Base-by-base conservation (phyloP, 1,140 invertebrate genomes). In the Drosophila quadrilineata region DNA sequence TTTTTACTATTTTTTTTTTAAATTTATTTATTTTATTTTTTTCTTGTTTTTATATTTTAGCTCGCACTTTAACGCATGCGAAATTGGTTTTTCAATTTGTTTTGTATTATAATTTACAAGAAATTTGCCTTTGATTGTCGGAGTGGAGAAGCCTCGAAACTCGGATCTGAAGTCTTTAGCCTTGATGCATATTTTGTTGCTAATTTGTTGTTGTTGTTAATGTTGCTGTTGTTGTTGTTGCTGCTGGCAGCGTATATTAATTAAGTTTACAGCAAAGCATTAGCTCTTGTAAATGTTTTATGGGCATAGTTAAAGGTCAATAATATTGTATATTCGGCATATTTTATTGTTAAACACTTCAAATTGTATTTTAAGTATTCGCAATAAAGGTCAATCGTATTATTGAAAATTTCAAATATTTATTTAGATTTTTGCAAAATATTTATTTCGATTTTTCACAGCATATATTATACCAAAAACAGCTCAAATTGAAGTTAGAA, bases 41-140 rank as follows among this genome's bases (percentile, higher is more conserved):
- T n/a, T n/a, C n/a, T n/a, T n/a, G 28, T 31, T 58, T 24, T 52
- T 31, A n/a, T 19, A 56, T 26, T 50, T 58, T 21, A 45, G n/a
- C 21, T 38, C 19, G 46, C 24, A 53, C 49, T 36, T 60, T 49
- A 38, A 74, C 73, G 75, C 58, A 77, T 79, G 75, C 75, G 38
- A 80, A 82, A 69, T 84, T 66, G 48, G 41, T 45, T 84, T 85
- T 74, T 60, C 40, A 57, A 71, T 85, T 85, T 65, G 36, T 84
- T 77, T 58, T 65, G 49, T 67, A 71, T 75, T 82, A 56, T 70
- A 66, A 67, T 79, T 69, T 84, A 84, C 77, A 84, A 60, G 41
- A 66, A 60, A 69, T 40, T 54, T 19, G 43, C 14, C 24, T 54
- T 31, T 41, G 54, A 19, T 50, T 59, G 54, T 48, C 24, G n/a